phyloP scores from a whole-genome alignment of 2,888 invertebrate genomes.

The Ceramica pisi region DNA sequence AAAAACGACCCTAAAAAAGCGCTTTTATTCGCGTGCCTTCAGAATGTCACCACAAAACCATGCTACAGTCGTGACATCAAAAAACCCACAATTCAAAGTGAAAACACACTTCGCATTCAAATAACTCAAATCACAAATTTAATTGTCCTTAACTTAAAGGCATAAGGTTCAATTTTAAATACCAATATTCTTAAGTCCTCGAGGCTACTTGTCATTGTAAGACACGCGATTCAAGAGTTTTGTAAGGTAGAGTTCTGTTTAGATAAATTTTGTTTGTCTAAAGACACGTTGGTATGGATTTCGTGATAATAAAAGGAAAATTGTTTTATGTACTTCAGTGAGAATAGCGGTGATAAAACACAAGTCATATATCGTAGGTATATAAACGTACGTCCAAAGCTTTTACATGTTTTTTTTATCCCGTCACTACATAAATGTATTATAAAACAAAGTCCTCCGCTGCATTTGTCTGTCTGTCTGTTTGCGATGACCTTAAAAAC shows the following conservation, averaged over 20 bases:
- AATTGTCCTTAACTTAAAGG: conserved; percentile 42
- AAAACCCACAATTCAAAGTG: conserved; percentile 35
- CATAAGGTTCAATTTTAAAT: conserved; percentile 37
- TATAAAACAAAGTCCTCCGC: too few species aligned
- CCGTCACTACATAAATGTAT: too few species aligned
- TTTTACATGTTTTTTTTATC: too few species aligned
- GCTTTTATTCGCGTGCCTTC: conserved; percentile 37
- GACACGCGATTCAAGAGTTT: conserved; percentile 74
- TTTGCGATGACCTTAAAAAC: too few species aligned
- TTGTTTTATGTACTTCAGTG: conserved; percentile 19
- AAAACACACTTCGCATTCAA: conserved; percentile 43
- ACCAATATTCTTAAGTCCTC: conserved; percentile 20
- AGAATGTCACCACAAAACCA: conserved; percentile 29
- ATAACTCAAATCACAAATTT: conserved; percentile 44
- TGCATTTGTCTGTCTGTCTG: too few species aligned
- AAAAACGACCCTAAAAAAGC: too few species aligned
- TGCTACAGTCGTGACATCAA: conserved; percentile 42
- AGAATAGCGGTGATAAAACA: not conserved
- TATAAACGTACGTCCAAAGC: not conserved
- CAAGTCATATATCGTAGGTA: not conserved
- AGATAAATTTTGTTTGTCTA: conserved; percentile 57
- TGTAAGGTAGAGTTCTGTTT: conserved; percentile 61
- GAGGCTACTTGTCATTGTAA: conserved; percentile 53
- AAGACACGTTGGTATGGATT: conserved; percentile 42
- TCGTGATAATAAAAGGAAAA: not conserved